Conservation (phyloP, 2,797 vertebrate genomes). For the Tympanoctomys barrerae region DNA sequence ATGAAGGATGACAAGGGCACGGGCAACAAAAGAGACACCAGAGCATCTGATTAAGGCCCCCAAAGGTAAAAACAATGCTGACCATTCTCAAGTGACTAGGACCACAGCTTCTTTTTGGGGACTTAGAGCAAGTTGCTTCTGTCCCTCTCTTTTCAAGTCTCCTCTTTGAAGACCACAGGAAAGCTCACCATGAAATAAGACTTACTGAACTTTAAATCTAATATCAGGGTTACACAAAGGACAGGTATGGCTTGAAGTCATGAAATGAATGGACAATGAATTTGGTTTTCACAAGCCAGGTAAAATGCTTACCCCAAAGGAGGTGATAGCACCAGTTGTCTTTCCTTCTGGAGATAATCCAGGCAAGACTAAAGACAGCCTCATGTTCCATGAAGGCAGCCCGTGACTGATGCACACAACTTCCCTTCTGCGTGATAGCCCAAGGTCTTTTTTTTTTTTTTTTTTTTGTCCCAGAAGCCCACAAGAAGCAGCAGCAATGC, state of each 20-base stretch:
- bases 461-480: no score
- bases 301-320: not conserved
- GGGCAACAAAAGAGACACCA: slow-evolving; percentile 48
- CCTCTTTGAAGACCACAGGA: not conserved
- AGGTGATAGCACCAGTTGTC: not conserved
- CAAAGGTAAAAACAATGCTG: slow-evolving; percentile 60
- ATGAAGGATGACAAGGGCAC: slow-evolving; percentile 73
- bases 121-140: not conserved
- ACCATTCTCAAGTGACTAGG: not conserved
- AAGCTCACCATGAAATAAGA: not conserved
- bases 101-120: not conserved
- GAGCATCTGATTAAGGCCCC: slow-evolving; percentile 67
- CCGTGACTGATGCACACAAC: rapidly evolving
- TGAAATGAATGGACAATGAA: not conserved
- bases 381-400: not conserved
- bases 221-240: not conserved
- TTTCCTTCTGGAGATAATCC: not conserved
- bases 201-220: not conserved
- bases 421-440: not conserved
- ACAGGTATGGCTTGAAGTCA: not conserved
- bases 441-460: rapidly evolving
- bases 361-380: not conserved
- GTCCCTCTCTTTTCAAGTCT: not conserved
- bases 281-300: slow-evolving; percentile 30
- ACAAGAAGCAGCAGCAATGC: rapidly evolving